Evolutionary conservation across 1,140 invertebrate genomes (phyloP).

Genomic region (Panagrolaimus sp.): DNA sequence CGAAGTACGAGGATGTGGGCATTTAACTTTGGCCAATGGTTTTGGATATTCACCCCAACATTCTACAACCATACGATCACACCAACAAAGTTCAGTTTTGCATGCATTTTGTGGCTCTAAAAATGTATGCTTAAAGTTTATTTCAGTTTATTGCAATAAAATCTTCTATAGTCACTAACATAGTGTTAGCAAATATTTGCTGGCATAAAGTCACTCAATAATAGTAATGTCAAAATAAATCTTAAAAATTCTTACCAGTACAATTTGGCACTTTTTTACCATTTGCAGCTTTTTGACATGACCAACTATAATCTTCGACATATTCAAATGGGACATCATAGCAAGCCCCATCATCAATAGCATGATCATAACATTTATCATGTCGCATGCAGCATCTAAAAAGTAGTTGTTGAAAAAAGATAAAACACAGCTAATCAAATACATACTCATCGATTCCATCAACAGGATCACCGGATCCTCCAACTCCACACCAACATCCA

Average conservation of each 20-base stretch:
- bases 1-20: no score
- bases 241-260: neutral
- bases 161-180: no score
- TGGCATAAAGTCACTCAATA: no score
- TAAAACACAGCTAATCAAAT: no score
- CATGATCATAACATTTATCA: constrained; percentile 24
- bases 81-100: constrained; percentile 22
- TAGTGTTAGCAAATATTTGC: no score
- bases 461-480: constrained; percentile 15
- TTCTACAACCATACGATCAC: constrained; percentile 22
- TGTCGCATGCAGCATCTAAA: constrained; percentile 21
- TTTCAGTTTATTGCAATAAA: no score
- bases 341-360: neutral
- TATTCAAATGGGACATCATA: constrained; percentile 19
- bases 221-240: neutral
- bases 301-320: constrained; percentile 27
- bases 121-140: neutral
- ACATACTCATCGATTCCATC: constrained; percentile 23
- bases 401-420: no score
- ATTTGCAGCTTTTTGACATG: neutral
- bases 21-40: no score
- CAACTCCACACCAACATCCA: constrained; percentile 26
- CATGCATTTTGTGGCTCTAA: constrained; percentile 10
- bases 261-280: constrained; percentile 1
- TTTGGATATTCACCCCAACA: no score